Base-by-base conservation (phyloP, 2,113 vertebrate genomes). In the Hemicordylus capensis region DNA sequence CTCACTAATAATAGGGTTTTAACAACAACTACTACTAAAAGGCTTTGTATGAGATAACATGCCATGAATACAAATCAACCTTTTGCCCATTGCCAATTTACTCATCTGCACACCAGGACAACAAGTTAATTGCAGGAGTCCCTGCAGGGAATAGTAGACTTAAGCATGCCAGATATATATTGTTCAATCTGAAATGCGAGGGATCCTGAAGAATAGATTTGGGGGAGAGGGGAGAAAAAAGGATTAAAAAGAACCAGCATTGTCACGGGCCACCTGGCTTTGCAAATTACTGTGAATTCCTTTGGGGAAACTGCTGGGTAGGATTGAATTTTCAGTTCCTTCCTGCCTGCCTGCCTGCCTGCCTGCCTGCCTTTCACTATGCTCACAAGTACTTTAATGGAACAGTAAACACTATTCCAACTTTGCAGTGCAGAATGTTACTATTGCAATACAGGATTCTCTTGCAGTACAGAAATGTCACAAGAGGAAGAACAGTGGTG, bases 41-140 rank as follows among this genome's bases (percentile, higher is more conserved):
- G 84, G 74, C 86, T 91, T 93, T 87, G 87, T 81, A 89, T 85
- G 88, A 90, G 85, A 90, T 93, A 91, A 80, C 90, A 91, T 73
- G 86, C 85, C 88, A 91, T 92, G 94, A 95, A 95, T 93, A 84
- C 87, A 94, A 91, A 94, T 91, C 94, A 94, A 89, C 89, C 79
- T 89, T 93, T 92, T 86, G 85, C 77, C 91, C 86, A 76, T 88
- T 93, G 83, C 83, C 39, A 87, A 93, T 94, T 96, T 94, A 91
- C 91, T 95, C 91, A 93, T 94, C 91, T 88, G 85, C 95, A 84
- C 93, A 93, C 84, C 85, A 92, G 93, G 95, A 96, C 76, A 94
- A 88, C 91, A 91, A 95, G 74, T 95, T 95, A 95, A 95, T 95
- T 96, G 95, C 90, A 90, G 76, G 85, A 88, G 81, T 51, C 89